phyloP scores from a whole-genome alignment of 2,888 invertebrate species.

The Drosophila koepferae region DNA sequence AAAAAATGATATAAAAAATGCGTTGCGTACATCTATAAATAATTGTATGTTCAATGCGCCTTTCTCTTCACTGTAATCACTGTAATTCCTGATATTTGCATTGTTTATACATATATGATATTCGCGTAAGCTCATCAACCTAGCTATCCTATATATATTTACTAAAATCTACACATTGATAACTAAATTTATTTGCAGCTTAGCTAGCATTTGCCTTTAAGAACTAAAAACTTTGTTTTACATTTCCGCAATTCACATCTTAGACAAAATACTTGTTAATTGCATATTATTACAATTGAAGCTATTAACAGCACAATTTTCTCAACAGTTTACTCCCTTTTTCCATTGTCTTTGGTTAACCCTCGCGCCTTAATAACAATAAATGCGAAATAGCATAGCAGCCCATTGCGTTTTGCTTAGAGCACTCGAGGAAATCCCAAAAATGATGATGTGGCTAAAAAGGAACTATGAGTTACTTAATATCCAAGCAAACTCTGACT shows the following conservation, averaged over 20 bases:
- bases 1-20: too few species aligned
- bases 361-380: constrained; percentile 42
- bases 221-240: not conserved
- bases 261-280: not conserved
- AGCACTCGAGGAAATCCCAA: constrained; percentile 48
- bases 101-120: too few species aligned
- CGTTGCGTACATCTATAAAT: too few species aligned
- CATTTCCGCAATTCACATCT: not conserved
- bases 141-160: too few species aligned
- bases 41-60: too few species aligned
- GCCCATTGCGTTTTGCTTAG: constrained; percentile 58
- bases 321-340: not conserved
- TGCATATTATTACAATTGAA: not conserved
- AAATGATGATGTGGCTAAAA: constrained; percentile 79
- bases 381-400: constrained; percentile 36
- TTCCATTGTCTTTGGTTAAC: constrained; percentile 20
- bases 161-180: too few species aligned
- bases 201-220: not conserved
- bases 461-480: constrained; percentile 77
- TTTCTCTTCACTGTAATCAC: too few species aligned
- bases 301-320: not conserved
- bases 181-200: too few species aligned
- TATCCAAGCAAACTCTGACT: constrained; percentile 62
- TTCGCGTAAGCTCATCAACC: too few species aligned
- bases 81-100: too few species aligned